These are phyloP conservation scores for Halocaridina rubra DNA, from an alignment of 2,888 invertebrate genomes.

Conservation along the genomic window DNA sequence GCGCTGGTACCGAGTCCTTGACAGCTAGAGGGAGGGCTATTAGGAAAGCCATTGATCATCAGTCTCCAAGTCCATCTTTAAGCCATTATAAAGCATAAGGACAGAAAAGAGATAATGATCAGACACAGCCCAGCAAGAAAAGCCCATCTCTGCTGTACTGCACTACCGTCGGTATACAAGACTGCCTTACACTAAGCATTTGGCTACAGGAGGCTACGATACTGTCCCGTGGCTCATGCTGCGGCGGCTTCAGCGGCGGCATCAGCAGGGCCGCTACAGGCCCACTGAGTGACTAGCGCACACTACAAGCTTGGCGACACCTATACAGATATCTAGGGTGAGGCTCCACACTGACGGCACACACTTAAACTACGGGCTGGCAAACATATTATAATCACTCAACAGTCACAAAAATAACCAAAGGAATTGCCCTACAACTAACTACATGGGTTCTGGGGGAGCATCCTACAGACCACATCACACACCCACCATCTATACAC, in stretches of 20 bases:
- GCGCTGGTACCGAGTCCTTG: slow-evolving; percentile 46
- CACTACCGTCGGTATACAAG: slow-evolving; percentile 53
- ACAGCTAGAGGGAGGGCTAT: slow-evolving; percentile 25
- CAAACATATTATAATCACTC: slow-evolving; percentile 52
- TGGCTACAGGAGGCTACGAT: slow-evolving; percentile 51
- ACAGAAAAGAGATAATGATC: not conserved
- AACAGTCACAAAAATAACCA: slow-evolving; percentile 54
- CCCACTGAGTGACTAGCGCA: slow-evolving; percentile 46
- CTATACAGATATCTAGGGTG: slow-evolving; percentile 52
- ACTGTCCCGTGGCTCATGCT: slow-evolving; percentile 45
- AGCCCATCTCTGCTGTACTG: slow-evolving; percentile 25
- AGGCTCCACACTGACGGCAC: slow-evolving; percentile 49
- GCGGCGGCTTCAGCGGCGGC: slow-evolving; percentile 24
- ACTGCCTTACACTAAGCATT: slow-evolving; percentile 55
- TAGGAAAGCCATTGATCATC: slow-evolving; percentile 2
- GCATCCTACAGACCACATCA: slow-evolving; percentile 44
- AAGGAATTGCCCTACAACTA: slow-evolving; percentile 47
- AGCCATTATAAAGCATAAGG: not conserved
- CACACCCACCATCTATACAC: slow-evolving; percentile 49
- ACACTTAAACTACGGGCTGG: slow-evolving; percentile 53
- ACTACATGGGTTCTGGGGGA: slow-evolving; percentile 41
- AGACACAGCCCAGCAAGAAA: not conserved
- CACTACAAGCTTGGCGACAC: slow-evolving; percentile 54
- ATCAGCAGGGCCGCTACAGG: slow-evolving; percentile 27
- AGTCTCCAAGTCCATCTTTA: not conserved